phyloP scores from a whole-genome alignment of 1,140 invertebrate genomes.

The Cyclargus thomasi region DNA sequence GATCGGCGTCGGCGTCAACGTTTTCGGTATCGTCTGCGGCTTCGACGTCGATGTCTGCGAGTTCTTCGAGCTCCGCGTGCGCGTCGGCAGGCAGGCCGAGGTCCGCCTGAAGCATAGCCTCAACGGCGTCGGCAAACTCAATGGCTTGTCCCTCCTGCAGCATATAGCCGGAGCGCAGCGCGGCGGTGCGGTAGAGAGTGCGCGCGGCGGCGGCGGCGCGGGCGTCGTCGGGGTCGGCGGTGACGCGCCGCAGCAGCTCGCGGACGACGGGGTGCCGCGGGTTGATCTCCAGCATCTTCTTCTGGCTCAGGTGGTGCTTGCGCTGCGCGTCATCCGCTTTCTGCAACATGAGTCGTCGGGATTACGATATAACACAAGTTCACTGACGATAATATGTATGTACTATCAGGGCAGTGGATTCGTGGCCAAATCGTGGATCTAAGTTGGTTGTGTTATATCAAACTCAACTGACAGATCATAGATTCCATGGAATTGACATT shows the following conservation, averaged over 20 bases:
- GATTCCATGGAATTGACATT: no score
- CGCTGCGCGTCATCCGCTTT: slow-evolving; percentile 95
- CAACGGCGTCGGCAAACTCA: slow-evolving; percentile 53
- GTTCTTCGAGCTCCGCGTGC: slow-evolving; percentile 35
- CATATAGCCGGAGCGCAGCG: slow-evolving; percentile 79
- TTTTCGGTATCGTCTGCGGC: slow-evolving; percentile 31
- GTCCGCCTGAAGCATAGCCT: slow-evolving; percentile 50
- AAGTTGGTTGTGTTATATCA: no score
- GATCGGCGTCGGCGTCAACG: slow-evolving; percentile 23
- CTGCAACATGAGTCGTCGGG: slow-evolving; percentile 11
- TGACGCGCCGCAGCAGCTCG: slow-evolving; percentile 90
- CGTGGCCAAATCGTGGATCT: no score
- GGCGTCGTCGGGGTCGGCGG: slow-evolving; percentile 85
- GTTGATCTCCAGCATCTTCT: slow-evolving; percentile 98
- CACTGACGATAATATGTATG: no score
- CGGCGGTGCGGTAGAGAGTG: slow-evolving; percentile 96
- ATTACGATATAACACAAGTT: no score
- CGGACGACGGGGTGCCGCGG: slow-evolving; percentile 96
- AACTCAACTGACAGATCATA: no score
- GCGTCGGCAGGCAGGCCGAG: slow-evolving; percentile 51
- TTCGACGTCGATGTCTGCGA: slow-evolving; percentile 24
- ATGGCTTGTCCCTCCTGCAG: slow-evolving; percentile 60
- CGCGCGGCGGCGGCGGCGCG: slow-evolving; percentile 90
- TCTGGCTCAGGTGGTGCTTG: slow-evolving; percentile 94
- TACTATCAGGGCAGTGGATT: no score